Conservation (phyloP, 1,140 invertebrate species). For the Ceratina australensis region DNA sequence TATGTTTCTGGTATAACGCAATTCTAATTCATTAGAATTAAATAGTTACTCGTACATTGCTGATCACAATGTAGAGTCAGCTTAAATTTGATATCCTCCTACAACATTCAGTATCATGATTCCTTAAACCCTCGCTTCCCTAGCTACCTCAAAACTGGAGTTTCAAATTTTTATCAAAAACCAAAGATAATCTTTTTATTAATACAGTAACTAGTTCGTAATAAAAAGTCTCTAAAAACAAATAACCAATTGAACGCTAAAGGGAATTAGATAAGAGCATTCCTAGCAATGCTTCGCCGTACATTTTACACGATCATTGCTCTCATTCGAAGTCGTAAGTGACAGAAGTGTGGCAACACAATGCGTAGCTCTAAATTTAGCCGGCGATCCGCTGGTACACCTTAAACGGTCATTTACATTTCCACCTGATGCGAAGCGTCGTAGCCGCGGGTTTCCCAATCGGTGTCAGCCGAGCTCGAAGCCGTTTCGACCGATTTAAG, state of each 20-base stretch:
- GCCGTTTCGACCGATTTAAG: not conserved
- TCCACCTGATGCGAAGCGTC: slow-evolving; percentile 24
- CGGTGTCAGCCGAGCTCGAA: not conserved
- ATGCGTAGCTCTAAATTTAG: slow-evolving; percentile 26
- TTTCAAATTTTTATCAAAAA: too few relatives aligned
- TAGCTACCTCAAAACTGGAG: not conserved
- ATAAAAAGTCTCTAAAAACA: too few relatives aligned
- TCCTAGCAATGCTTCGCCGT: too few relatives aligned
- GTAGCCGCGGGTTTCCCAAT: slow-evolving; percentile 18
- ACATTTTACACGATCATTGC: too few relatives aligned
- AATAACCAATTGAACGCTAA: too few relatives aligned
- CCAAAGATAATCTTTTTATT: too few relatives aligned
- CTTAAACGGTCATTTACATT: slow-evolving; percentile 43
- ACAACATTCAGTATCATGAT: not conserved
- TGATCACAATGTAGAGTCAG: not conserved
- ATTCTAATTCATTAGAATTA: too few relatives aligned
- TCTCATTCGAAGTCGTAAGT: not conserved
- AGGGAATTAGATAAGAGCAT: too few relatives aligned
- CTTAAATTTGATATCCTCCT: slow-evolving; percentile 12
- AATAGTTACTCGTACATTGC: too few relatives aligned
- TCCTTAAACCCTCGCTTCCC: not conserved
- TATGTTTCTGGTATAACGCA: too few relatives aligned
- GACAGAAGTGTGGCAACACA: not conserved
- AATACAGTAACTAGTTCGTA: too few relatives aligned
- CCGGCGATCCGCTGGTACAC: slow-evolving; percentile 9